Evolutionary conservation across 2,888 invertebrate species (phyloP).

Genomic region (Hesperia comma): DNA sequence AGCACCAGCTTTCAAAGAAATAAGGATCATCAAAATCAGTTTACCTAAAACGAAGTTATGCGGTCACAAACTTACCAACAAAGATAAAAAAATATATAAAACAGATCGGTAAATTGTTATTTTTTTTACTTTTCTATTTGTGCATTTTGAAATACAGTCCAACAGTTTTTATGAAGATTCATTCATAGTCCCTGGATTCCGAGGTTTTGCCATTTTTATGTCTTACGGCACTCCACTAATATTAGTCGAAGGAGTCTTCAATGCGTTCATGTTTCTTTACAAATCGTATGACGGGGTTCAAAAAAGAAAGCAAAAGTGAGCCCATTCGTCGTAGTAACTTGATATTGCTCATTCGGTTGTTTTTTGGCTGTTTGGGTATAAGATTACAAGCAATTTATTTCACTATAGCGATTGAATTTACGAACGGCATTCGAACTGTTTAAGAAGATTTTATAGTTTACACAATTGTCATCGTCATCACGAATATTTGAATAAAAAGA

Average conservation of each 20-base stretch:
- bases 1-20: no score
- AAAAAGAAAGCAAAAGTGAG: slow-evolving; percentile 65
- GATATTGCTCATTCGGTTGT: slow-evolving; percentile 81
- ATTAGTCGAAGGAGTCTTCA: slow-evolving; percentile 48
- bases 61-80: no score
- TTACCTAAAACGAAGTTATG: no score
- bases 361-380: slow-evolving; percentile 82
- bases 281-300: slow-evolving; percentile 56
- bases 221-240: no score
- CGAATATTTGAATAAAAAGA: slow-evolving; percentile 47
- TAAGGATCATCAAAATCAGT: no score
- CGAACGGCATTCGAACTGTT: slow-evolving; percentile 65
- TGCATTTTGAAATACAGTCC: no score
- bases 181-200: no score
- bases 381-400: slow-evolving; percentile 83
- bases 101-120: no score
- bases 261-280: slow-evolving; percentile 61
- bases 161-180: no score
- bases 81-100: no score
- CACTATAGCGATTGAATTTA: slow-evolving; percentile 79
- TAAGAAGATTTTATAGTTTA: slow-evolving; percentile 63
- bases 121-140: no score
- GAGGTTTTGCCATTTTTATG: no score
- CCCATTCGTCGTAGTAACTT: slow-evolving; percentile 73
- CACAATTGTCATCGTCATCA: slow-evolving; percentile 54